A percentile compares a stretch with the other conserved stretches of the same genome.
These are phyloP conservation scores for Morpho achilles DNA, from an alignment of 2,888 invertebrate species.

Conservation along the genomic window DNA sequence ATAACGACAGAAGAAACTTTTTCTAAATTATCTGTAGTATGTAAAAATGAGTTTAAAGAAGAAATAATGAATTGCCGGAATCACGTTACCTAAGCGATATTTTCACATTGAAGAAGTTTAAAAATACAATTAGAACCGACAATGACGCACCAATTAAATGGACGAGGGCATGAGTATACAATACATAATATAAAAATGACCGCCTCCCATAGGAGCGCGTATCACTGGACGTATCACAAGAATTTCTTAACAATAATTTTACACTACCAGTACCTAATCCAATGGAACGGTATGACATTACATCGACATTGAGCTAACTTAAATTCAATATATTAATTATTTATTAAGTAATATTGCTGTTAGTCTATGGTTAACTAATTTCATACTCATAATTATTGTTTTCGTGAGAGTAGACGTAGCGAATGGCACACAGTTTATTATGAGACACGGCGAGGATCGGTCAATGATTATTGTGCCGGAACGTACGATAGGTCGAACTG, in stretches of 20 bases:
- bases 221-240: slow-evolving; percentile 78
- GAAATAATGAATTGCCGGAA: too few species aligned
- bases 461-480: slow-evolving; percentile 55
- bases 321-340: slow-evolving; percentile 71
- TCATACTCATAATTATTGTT: slow-evolving; percentile 55
- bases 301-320: slow-evolving; percentile 77
- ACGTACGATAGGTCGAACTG: slow-evolving; percentile 3
- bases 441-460: slow-evolving; percentile 60
- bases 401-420: slow-evolving; percentile 63
- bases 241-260: slow-evolving; percentile 62
- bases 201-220: slow-evolving; percentile 30
- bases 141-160: slow-evolving; percentile 13
- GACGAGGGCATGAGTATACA: slow-evolving; percentile 31
- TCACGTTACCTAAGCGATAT: not conserved
- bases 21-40: too few species aligned
- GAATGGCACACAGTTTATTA: slow-evolving; percentile 74
- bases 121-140: slow-evolving; percentile 20
- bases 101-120: slow-evolving; percentile 2
- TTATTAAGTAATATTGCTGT: slow-evolving; percentile 77
- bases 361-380: slow-evolving; percentile 68
- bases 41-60: too few species aligned
- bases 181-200: slow-evolving; percentile 24
- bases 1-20: too few species aligned
- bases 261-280: slow-evolving; percentile 72
- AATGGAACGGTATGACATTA: slow-evolving; percentile 75